Evolutionary conservation across 2,888 invertebrate species (phyloP).

Genomic region (Agriopis leucophaearia): DNA sequence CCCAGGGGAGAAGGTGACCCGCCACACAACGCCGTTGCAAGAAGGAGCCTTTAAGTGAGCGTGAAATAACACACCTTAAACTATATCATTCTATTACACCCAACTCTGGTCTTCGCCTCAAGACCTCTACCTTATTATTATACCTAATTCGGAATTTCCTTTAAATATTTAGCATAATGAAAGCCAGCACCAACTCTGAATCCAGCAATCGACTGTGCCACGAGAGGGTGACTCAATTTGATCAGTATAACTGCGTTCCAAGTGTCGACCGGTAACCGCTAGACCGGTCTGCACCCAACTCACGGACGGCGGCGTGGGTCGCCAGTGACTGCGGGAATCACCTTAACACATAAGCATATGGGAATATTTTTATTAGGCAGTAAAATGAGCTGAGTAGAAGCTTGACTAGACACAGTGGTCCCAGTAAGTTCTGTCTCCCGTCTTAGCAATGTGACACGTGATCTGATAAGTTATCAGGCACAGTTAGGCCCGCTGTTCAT

Average conservation of each 20-base stretch:
- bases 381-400: background rate
- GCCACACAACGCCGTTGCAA: too few relatives aligned
- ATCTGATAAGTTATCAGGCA: background rate
- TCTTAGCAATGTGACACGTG: too few relatives aligned
- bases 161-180: constrained; percentile 31
- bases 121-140: background rate
- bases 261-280: constrained; percentile 68
- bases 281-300: constrained; percentile 70
- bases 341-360: constrained; percentile 6
- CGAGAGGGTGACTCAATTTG: constrained; percentile 78
- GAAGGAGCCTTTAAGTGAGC: too few relatives aligned
- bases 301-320: constrained; percentile 64
- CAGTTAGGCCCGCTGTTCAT: background rate
- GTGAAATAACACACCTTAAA: too few relatives aligned
- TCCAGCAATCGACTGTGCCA: constrained; percentile 30
- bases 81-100: too few relatives aligned
- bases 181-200: constrained; percentile 8
- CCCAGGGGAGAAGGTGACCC: too few relatives aligned
- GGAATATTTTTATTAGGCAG: background rate
- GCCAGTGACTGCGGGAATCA: constrained; percentile 50
- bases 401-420: background rate
- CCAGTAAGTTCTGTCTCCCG: too few relatives aligned
- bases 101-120: too few relatives aligned
- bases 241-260: constrained; percentile 82
- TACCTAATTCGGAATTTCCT: background rate